Conservation (phyloP, 2,888 invertebrate genomes). For the Stenotaenia linearis region DNA sequence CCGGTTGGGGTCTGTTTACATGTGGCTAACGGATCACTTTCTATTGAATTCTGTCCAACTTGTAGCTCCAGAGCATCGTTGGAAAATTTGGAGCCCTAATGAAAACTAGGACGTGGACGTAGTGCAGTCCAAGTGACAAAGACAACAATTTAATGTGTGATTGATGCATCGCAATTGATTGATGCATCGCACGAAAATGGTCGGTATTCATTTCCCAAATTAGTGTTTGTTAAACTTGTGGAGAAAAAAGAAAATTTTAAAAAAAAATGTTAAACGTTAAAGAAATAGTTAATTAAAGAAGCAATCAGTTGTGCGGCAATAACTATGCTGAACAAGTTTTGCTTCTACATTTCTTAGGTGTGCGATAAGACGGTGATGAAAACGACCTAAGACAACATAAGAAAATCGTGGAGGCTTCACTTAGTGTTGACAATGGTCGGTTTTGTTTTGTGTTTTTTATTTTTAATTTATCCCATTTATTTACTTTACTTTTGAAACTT, state of each 20-base stretch:
- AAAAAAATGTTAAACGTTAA: background rate
- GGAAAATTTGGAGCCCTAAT: background rate
- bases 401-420: background rate
- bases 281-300: background rate
- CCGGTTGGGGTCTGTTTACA: constrained; percentile 56
- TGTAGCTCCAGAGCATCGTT: constrained; percentile 43
- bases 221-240: background rate
- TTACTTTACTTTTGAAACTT: background rate
- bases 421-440: background rate
- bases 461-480: background rate
- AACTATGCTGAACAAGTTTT: background rate
- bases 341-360: constrained; percentile 20
- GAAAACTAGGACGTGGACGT: background rate
- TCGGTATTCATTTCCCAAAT: constrained; percentile 3
- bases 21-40: constrained; percentile 54
- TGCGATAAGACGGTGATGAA: background rate
- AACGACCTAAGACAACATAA: background rate
- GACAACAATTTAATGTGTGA: background rate
- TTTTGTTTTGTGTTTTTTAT: background rate
- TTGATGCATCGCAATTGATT: too few relatives aligned
- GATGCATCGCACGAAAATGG: background rate
- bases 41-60: constrained; percentile 55
- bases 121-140: background rate
- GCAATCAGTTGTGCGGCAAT: background rate
- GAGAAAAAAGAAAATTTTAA: background rate